phyloP scores from a whole-genome alignment of 2,888 invertebrate species.

The Kryphioiulus occultus region DNA sequence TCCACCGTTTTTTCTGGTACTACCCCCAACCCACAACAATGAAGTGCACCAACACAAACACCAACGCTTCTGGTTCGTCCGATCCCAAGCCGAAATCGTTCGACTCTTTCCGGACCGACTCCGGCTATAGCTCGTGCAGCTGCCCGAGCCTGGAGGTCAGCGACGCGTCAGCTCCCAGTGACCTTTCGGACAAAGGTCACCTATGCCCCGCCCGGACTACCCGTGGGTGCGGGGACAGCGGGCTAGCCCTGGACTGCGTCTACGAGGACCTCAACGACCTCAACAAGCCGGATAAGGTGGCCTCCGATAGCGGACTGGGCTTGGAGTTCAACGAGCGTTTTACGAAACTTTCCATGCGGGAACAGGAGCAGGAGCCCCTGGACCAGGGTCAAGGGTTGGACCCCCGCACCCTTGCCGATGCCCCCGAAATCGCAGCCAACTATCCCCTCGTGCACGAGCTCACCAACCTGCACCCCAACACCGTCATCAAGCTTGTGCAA shows the following conservation, averaged over 20 bases:
- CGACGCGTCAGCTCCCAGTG: background rate
- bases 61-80: background rate
- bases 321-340: conserved; percentile 13
- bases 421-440: background rate
- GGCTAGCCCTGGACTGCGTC: background rate
- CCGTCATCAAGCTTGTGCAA: background rate
- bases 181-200: background rate
- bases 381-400: background rate
- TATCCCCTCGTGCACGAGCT: background rate
- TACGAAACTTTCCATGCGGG: background rate
- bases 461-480: background rate
- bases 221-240: background rate
- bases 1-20: background rate
- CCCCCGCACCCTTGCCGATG: background rate
- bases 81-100: background rate
- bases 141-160: background rate
- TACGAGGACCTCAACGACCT: conserved; percentile 18
- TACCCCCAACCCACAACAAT: background rate
- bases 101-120: conserved; percentile 41
- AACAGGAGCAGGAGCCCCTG: background rate
- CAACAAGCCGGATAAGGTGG: background rate
- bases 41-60: background rate
- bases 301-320: conserved; percentile 20
- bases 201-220: background rate
- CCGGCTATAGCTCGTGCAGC: conserved; percentile 34